Evolutionary conservation across 2,888 invertebrate genomes (phyloP).

Genomic region (Amphipoea oculea): DNA sequence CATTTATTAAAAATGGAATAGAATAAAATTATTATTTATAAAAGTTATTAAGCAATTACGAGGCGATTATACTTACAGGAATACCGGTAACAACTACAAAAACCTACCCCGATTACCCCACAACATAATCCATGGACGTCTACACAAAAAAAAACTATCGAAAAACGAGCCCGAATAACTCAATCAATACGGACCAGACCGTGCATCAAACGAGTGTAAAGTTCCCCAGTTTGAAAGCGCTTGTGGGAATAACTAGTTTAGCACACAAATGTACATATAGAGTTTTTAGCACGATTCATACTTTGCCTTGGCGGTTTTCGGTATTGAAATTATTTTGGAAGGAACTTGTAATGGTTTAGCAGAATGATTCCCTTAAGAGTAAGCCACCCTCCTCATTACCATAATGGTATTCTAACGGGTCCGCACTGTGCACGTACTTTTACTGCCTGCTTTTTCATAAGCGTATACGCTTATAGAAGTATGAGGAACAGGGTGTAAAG

Average conservation of each 20-base stretch:
- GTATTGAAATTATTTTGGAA: conserved; percentile 21
- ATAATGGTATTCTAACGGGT: too few species aligned
- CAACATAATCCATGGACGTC: neutral
- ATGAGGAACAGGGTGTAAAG: too few species aligned
- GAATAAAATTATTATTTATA: too few species aligned
- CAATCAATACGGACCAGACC: conserved; percentile 41
- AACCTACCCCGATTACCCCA: neutral
- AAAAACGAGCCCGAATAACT: conserved; percentile 28
- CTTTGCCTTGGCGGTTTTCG: conserved; percentile 5
- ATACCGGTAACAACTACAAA: neutral
- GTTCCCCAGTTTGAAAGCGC: conserved; percentile 48
- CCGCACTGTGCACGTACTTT: too few species aligned
- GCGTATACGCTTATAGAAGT: too few species aligned
- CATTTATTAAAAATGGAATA: too few species aligned
- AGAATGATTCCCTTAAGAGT: neutral
- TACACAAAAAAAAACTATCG: conserved; percentile 22
- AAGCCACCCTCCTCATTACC: too few species aligned
- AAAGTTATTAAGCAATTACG: neutral
- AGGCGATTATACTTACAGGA: neutral
- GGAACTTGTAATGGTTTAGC: neutral
- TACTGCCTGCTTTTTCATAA: too few species aligned
- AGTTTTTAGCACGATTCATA: conserved; percentile 43
- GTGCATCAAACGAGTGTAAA: conserved; percentile 47
- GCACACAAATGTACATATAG: conserved; percentile 32
- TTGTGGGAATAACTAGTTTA: conserved; percentile 57